These are phyloP conservation scores for Spilosoma lubricipeda DNA, from an alignment of 2,888 invertebrate genomes.

Conservation along the genomic window DNA sequence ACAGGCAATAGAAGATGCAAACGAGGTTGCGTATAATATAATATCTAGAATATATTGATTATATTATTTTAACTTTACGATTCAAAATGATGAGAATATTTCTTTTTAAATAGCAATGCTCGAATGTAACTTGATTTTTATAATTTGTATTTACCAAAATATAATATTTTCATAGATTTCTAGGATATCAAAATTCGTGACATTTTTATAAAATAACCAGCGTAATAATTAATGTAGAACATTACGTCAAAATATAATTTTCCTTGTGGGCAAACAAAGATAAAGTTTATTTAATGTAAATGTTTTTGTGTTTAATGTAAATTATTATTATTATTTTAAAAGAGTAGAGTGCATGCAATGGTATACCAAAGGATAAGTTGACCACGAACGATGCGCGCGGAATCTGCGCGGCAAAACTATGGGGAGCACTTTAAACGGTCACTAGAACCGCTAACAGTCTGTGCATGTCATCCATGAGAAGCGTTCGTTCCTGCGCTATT, in stretches of 20 bases:
- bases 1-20: too few species aligned
- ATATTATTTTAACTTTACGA: too few species aligned
- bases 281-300: conserved; percentile 42
- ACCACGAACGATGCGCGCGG: conserved; percentile 71
- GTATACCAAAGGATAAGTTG: conserved; percentile 67
- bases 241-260: not conserved
- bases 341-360: conserved; percentile 62
- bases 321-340: conserved; percentile 38
- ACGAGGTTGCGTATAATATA: too few species aligned
- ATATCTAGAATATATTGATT: too few species aligned
- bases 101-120: too few species aligned
- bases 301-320: too few species aligned
- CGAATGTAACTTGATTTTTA: too few species aligned
- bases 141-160: too few species aligned
- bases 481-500: conserved; percentile 57
- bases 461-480: conserved; percentile 58
- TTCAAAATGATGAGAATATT: too few species aligned
- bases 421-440: conserved; percentile 65
- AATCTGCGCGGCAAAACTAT: conserved; percentile 71
- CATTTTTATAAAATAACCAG: not conserved
- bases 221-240: not conserved
- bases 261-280: conserved; percentile 19
- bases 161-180: not conserved
- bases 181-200: not conserved
- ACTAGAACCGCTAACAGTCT: conserved; percentile 67